A percentile compares a stretch with the other conserved stretches of the same genome.
Evolutionary conservation across 1,140 invertebrate genomes (phyloP).

Genomic region (Venustaconcha ellipsiformis): DNA sequence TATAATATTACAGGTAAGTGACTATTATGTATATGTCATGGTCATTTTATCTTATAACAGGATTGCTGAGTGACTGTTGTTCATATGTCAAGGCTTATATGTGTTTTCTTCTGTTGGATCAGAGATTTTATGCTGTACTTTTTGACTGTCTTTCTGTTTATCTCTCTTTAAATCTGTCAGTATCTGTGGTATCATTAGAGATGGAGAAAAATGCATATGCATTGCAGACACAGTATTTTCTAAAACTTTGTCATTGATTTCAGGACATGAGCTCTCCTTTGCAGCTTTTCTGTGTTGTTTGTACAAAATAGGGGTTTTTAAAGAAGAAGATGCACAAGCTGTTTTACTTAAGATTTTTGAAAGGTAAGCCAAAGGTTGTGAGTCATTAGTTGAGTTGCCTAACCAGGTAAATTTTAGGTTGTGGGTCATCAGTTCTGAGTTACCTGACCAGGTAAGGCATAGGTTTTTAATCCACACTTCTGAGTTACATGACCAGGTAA

Average conservation of each 20-base stretch:
- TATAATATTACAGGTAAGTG: too few species aligned
- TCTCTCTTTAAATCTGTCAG: background rate
- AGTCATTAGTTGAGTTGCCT: background rate
- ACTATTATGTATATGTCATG: too few species aligned
- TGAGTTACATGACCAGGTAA: too few species aligned
- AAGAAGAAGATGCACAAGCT: slow-evolving; percentile 81
- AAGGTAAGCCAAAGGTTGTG: slow-evolving; percentile 60
- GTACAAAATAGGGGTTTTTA: slow-evolving; percentile 89
- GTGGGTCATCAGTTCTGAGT: background rate
- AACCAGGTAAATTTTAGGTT: background rate
- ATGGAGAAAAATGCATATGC: background rate
- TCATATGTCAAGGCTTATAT: too few species aligned
- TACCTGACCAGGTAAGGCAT: background rate
- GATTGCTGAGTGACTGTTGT: too few species aligned
- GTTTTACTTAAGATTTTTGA: slow-evolving; percentile 82
- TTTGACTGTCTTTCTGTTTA: background rate
- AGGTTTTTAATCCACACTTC: background rate
- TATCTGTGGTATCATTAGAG: background rate
- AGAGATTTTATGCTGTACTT: background rate
- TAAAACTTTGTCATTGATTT: slow-evolving; percentile 29
- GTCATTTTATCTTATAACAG: too few species aligned
- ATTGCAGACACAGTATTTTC: background rate
- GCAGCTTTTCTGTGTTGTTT: slow-evolving; percentile 95
- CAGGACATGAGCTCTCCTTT: slow-evolving; percentile 95
- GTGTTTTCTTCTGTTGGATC: background rate